These are phyloP conservation scores for Automeris io DNA, from an alignment of 2,888 invertebrate genomes.

Conservation along the genomic window DNA sequence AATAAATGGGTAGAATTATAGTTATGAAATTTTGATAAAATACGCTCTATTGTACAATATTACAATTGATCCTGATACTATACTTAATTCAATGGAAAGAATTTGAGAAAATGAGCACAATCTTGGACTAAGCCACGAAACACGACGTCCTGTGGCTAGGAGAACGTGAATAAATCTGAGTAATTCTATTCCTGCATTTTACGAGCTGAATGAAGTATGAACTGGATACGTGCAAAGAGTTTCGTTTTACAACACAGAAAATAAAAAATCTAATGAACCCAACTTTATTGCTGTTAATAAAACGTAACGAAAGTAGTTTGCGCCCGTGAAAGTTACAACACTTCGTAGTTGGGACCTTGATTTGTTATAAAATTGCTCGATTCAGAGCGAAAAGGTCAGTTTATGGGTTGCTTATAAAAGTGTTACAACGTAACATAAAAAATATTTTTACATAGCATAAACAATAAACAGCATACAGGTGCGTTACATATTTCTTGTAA, in stretches of 20 bases:
- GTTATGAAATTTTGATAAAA: too few species aligned
- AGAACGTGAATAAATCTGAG: slow-evolving; percentile 51
- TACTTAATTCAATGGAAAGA: too few species aligned
- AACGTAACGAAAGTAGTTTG: slow-evolving; percentile 41
- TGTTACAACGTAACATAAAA: too few species aligned
- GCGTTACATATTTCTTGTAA: too few species aligned
- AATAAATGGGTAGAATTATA: too few species aligned
- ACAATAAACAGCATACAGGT: too few species aligned
- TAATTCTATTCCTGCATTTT: slow-evolving; percentile 48
- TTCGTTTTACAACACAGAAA: slow-evolving; percentile 45
- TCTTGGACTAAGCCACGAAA: background rate
- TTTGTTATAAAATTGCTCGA: slow-evolving; percentile 23
- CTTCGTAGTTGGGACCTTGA: slow-evolving; percentile 25
- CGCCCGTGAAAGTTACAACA: slow-evolving; percentile 31
- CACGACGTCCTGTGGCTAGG: slow-evolving; percentile 8
- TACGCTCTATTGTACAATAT: too few species aligned
- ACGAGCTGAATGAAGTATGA: slow-evolving; percentile 55
- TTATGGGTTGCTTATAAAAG: slow-evolving; percentile 15
- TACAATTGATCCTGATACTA: too few species aligned
- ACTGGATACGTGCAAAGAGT: slow-evolving; percentile 44
- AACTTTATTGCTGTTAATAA: slow-evolving; percentile 52
- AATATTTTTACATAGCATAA: too few species aligned
- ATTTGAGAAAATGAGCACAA: too few species aligned
- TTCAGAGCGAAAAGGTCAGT: slow-evolving; percentile 14
- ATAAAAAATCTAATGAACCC: slow-evolving; percentile 60